A percentile compares a stretch with the other conserved stretches of the same genome.
Evolutionary conservation across 1,140 invertebrate genomes (phyloP).

Genomic region (Ditylenchus dipsaci): DNA sequence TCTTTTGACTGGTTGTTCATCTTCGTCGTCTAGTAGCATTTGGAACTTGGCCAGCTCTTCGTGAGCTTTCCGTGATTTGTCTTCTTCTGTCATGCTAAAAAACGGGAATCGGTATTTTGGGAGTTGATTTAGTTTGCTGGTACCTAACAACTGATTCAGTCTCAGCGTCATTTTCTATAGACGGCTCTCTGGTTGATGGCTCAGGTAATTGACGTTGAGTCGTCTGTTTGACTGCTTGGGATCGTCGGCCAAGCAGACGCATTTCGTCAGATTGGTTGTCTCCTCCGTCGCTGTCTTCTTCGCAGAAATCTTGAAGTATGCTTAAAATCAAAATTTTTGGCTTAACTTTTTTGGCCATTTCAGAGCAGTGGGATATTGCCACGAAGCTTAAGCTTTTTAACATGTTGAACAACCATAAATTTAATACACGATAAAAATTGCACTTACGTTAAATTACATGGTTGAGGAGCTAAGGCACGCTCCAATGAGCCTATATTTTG

Average conservation of each 20-base stretch:
- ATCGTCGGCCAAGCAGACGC: neutral
- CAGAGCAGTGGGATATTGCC: too few relatives aligned
- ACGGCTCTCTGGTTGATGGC: neutral
- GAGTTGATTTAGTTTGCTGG: too few relatives aligned
- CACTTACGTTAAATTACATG: neutral
- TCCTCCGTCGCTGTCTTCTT: neutral
- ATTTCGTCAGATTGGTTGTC: neutral
- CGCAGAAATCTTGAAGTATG: conserved; percentile 8
- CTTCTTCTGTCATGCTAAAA: conserved; percentile 3
- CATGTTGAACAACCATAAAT: too few relatives aligned
- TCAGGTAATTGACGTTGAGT: neutral
- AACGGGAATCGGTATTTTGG: too few relatives aligned
- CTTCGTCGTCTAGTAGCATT: neutral
- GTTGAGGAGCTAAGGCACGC: neutral
- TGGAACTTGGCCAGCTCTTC: conserved; percentile 5
- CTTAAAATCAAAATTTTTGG: neutral
- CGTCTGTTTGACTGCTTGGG: neutral
- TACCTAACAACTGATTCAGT: neutral
- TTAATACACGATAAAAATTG: too few relatives aligned
- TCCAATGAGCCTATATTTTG: neutral
- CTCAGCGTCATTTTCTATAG: neutral
- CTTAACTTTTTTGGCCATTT: too few relatives aligned
- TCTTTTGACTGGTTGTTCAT: neutral
- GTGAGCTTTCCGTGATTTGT: neutral
- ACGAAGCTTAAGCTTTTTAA: too few relatives aligned